Base-by-base conservation (phyloP, 2,888 invertebrate genomes). In the Danaus chrysippus region DNA sequence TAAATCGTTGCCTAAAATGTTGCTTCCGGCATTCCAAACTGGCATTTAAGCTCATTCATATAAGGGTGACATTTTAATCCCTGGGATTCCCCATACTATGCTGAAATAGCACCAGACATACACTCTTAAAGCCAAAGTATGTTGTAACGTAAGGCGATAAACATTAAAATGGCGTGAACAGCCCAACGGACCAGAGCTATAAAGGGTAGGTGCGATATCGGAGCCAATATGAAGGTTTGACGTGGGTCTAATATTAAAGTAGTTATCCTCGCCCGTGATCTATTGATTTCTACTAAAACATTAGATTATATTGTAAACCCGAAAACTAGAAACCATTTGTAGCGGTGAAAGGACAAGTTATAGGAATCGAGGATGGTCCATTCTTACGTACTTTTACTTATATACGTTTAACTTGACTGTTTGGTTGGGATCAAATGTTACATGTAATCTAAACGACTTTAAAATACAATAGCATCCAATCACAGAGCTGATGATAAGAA, bases 221-320 rank as follows among this genome's bases (percentile, higher is more conserved):
- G 64, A 59, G 56, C 62, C 64, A 63, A 66, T 66, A 66, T 66
- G 57, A 66, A 75, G 70, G 68, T 70, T 72, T 76, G 81, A 82
- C 82, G 77, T 74, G 81, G 82, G 81, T 82, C 77, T 71, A 71
- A 76, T 79, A 78, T 79, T 80, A 74, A 62, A 66, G 66, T 62
- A 65, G 62, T 69, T 68, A 68, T 66, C 66, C 65, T 53, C 58
- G 61, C 54, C 63, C 66, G 64, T 68, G 69, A 69, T 69, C 68
- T 69, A 69, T 69, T 63, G 69, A 69, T 69, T 66, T 65, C 44
- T 59, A 56, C 61, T 65, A 62, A 63, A 68, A 69, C 62, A 69
- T 68, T 69, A 63, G 65, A 66, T 68, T 69, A 69, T 69, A 63
- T 65, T 68, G 66, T 63, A 57, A 60, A 60, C 56, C 54, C 56